These are phyloP conservation scores for Eupithecia centaureata DNA, from an alignment of 2,888 invertebrate species.

Conservation along the genomic window DNA sequence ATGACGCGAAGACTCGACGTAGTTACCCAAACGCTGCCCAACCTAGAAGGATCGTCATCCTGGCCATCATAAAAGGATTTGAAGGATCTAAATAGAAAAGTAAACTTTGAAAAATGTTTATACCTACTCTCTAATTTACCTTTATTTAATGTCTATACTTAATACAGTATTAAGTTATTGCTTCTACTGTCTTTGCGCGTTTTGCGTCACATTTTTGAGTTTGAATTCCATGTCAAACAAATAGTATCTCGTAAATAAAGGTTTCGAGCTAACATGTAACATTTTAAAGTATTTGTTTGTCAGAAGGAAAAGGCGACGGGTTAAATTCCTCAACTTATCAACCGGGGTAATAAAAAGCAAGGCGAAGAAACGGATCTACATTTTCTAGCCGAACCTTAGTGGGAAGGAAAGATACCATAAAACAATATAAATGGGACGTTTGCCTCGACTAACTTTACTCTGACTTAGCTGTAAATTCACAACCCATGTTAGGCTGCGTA, in stretches of 20 bases:
- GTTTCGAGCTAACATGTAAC: not conserved
- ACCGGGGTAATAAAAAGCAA: constrained; percentile 59
- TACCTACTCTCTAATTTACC: too few species aligned
- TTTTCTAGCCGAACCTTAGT: constrained; percentile 63
- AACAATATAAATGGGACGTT: constrained; percentile 79
- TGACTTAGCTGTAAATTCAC: constrained; percentile 57
- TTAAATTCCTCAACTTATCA: constrained; percentile 35
- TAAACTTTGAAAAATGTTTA: too few species aligned
- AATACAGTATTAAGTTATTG: too few species aligned
- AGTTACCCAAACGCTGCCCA: too few species aligned
- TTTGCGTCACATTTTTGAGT: too few species aligned
- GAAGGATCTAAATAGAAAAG: too few species aligned
- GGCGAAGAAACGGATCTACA: constrained; percentile 61
- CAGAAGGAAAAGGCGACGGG: constrained; percentile 17
- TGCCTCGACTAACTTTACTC: constrained; percentile 60
- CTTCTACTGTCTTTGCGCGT: too few species aligned
- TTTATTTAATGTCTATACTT: too few species aligned
- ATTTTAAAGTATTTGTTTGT: constrained; percentile 12
- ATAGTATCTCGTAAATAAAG: not conserved
- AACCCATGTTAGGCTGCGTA: constrained; percentile 46
- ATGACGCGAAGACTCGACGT: too few species aligned
- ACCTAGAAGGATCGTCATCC: too few species aligned
- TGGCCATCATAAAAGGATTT: too few species aligned
- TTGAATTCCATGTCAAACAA: not conserved
- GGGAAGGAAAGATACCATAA: constrained; percentile 74